Evolutionary conservation across 2,113 vertebrate genomes (phyloP).

Genomic region (Eulemur rufifrons): DNA sequence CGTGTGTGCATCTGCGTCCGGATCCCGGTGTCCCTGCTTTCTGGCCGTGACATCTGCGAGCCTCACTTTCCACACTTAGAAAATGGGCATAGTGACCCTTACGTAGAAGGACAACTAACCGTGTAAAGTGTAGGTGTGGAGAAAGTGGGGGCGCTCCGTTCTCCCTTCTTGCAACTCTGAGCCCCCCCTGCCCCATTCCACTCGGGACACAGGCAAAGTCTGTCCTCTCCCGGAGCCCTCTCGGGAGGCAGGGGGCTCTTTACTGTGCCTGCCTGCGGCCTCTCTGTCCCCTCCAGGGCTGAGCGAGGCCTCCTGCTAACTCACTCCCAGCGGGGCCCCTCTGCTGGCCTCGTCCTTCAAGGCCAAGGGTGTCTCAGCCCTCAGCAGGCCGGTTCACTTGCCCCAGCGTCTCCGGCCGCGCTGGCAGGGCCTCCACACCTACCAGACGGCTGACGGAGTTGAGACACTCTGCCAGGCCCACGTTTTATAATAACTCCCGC

Average conservation of each 20-base stretch:
- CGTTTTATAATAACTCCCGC: background rate
- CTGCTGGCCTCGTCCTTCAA: background rate
- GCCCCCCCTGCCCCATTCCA: too few relatives aligned
- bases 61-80: background rate
- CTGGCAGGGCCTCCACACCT: background rate
- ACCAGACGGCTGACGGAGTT: accelerated
- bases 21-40: background rate
- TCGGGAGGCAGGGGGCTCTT: background rate
- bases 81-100: background rate
- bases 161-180: background rate
- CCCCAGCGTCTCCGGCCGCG: accelerated
- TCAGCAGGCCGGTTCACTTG: background rate
- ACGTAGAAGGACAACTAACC: accelerated
- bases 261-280: accelerated
- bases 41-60: background rate
- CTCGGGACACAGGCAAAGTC: background rate
- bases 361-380: background rate
- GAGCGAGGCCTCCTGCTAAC: background rate
- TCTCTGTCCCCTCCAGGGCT: background rate
- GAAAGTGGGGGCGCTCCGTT: background rate
- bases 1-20: accelerated
- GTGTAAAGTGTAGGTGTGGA: accelerated
- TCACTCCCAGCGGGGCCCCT: background rate
- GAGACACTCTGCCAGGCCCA: background rate
- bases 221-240: background rate